These are phyloP conservation scores for Pyrocephalus nanus DNA, from an alignment of 2,797 vertebrate species.

Conservation along the genomic window DNA sequence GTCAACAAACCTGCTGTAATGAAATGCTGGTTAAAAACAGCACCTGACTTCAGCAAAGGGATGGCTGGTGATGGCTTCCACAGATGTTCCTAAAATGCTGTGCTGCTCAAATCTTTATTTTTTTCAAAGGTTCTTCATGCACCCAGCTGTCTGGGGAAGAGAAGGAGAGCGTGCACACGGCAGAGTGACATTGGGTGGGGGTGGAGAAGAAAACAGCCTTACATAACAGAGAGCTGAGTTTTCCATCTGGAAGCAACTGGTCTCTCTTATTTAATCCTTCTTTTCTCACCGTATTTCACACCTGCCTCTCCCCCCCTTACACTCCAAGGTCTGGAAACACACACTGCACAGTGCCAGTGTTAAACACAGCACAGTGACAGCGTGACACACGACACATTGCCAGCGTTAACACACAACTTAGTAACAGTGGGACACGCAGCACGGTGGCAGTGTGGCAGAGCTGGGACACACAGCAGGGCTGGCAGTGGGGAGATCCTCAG, in stretches of 20 bases:
- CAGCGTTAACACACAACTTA: too few species aligned
- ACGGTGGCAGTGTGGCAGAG: not conserved
- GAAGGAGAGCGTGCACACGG: not conserved
- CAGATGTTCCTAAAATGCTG: not conserved
- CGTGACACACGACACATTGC: not conserved
- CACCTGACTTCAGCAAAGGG: not conserved
- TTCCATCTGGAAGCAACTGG: not conserved
- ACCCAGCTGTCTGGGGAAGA: not conserved
- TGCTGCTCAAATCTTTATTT: not conserved
- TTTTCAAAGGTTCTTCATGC: not conserved
- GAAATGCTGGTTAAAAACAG: not conserved
- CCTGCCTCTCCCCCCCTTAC: too few species aligned
- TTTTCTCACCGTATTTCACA: not conserved
- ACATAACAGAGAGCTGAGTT: not conserved
- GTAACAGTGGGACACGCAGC: not conserved
- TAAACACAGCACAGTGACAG: not conserved
- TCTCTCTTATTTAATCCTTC: not conserved
- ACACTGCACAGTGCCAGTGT: not conserved
- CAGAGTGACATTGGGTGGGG: not conserved
- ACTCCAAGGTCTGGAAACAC: not conserved
- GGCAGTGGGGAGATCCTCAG: rapidly evolving
- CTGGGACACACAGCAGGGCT: too few species aligned
- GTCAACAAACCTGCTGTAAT: not conserved
- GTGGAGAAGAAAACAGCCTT: not conserved
- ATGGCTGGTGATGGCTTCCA: not conserved